Conservation (phyloP, 2,888 invertebrate species). For the Pharmacophagus antenor region DNA sequence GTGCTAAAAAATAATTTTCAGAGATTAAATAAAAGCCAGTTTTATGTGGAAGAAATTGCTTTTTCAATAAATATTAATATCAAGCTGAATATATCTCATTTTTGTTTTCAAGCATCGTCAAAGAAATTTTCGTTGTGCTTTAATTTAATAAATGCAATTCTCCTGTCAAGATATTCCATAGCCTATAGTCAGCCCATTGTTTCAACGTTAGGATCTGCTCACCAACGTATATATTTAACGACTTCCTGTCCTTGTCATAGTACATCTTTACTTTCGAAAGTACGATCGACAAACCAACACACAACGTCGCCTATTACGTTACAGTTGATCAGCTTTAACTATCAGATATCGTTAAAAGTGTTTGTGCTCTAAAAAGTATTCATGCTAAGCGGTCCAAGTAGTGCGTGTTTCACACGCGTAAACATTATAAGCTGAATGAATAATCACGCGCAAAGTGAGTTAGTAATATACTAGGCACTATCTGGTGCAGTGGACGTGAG, state of each 20-base stretch:
- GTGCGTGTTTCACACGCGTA: constrained; percentile 53
- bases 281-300: constrained; percentile 6
- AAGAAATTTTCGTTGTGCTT: too few relatives aligned
- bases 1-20: too few relatives aligned
- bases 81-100: too few relatives aligned
- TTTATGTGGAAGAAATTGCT: too few relatives aligned
- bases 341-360: constrained; percentile 62
- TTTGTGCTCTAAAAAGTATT: constrained; percentile 72
- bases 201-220: neutral
- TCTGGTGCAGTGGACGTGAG: constrained; percentile 58
- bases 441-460: constrained; percentile 60
- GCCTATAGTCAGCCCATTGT: too few relatives aligned
- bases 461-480: constrained; percentile 39
- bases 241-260: constrained; percentile 7
- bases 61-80: too few relatives aligned
- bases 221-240: neutral
- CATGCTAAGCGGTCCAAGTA: constrained; percentile 60
- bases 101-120: too few relatives aligned
- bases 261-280: constrained; percentile 12
- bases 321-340: constrained; percentile 52
- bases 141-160: too few relatives aligned
- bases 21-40: too few relatives aligned
- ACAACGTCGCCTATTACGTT: constrained; percentile 39
- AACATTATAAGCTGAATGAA: constrained; percentile 42
- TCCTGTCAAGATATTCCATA: too few relatives aligned